Evolutionary conservation across 2,888 invertebrate genomes (phyloP).

Genomic region (Hesperia comma): DNA sequence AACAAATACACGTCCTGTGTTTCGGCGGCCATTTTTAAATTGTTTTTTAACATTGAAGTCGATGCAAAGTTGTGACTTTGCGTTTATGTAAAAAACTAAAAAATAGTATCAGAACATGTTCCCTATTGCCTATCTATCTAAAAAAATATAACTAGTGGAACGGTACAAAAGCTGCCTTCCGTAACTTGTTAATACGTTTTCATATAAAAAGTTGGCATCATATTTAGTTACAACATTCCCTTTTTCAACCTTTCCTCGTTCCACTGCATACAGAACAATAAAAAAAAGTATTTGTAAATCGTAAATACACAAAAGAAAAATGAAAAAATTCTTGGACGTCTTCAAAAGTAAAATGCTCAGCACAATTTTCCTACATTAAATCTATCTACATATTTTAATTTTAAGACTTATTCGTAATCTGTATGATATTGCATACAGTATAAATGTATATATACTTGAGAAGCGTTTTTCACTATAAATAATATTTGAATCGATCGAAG

Average conservation of each 20-base stretch:
- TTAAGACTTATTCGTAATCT: slow-evolving; percentile 60
- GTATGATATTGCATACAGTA: slow-evolving; percentile 66
- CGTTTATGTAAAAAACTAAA: slow-evolving; percentile 1
- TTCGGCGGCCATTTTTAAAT: background rate
- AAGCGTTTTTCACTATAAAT: slow-evolving; percentile 72
- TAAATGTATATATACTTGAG: slow-evolving; percentile 74
- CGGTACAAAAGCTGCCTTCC: background rate
- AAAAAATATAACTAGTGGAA: background rate
- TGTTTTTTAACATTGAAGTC: background rate
- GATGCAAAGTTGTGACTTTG: background rate
- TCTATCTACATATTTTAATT: slow-evolving; percentile 68
- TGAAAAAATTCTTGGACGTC: slow-evolving; percentile 50
- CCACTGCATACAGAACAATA: background rate
- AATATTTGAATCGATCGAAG: slow-evolving; percentile 46
- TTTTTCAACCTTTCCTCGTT: background rate
- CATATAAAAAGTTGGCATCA: background rate
- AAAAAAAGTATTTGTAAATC: slow-evolving; percentile 11
- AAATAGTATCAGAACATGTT: slow-evolving; percentile 1
- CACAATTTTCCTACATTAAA: slow-evolving; percentile 72
- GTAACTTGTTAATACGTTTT: background rate
- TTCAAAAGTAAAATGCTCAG: slow-evolving; percentile 61
- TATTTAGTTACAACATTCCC: background rate
- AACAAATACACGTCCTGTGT: slow-evolving; percentile 6
- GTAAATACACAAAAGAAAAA: slow-evolving; percentile 47
- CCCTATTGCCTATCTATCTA: background rate